Base-by-base conservation (phyloP, 2,888 invertebrate genomes). In the Drosophila monieri region DNA sequence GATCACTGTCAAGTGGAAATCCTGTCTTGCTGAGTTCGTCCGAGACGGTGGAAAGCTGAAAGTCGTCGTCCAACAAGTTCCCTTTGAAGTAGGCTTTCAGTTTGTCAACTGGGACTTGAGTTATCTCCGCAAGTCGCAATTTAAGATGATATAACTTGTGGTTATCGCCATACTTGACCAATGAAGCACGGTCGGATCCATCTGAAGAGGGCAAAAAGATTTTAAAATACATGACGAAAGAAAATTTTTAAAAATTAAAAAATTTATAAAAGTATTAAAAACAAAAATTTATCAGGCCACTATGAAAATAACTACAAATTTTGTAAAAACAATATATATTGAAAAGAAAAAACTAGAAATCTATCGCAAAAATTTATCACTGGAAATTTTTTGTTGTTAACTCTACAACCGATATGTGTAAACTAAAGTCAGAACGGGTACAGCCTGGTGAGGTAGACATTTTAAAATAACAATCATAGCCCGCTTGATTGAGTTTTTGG, bases 291-390 rank as follows among this genome's bases (percentile, higher is more conserved):
- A 5, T 23, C 21, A 23, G 21, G 4, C 0, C 5, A 23, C 21
- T 23, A 23, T 23, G 21, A 23, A 23, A 23, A 23, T 23, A 23
- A 23, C 21, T 23, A 4, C 3, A 78, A 74, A 15, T 64, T 41
- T 79, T 77, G 77, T 78, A 76, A 76, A 81, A 78, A 1, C 12
- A 23, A 23, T 4, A 23, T 21, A n/a, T 23, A 23, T 23, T 23
- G 21, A 23, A 23, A 23, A 3, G n/a, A 23, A 4, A 23, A 23
- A 23, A 23, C 21, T 23, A 23, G 21, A 23, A 23, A 23, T 23
- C 4, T 23, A 23, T 23, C 21, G 4, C 21, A 23, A 23, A 23
- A 23, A 23, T 23, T 23, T 23, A 1, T 23, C 21, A 23, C 21
- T 23, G 21, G 21, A 23, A 23, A 23, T 23, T 23, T 23, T 21